phyloP scores from a whole-genome alignment of 2,888 invertebrate species.

The Tipula helvola region DNA sequence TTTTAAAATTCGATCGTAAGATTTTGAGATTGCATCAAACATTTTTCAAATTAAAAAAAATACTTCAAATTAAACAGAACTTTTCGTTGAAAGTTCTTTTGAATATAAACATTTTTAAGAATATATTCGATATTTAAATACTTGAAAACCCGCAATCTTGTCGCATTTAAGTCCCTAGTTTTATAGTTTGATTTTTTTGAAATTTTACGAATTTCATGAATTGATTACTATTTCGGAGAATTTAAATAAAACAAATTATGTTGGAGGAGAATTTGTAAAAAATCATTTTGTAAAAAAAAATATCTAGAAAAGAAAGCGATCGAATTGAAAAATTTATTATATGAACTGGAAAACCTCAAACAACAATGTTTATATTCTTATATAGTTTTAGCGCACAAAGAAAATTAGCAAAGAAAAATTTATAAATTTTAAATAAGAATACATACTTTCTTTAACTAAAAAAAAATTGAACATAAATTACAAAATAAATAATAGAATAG shows the following conservation, averaged over 20 bases:
- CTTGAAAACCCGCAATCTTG: too few species aligned
- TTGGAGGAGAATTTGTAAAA: too few species aligned
- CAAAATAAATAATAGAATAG: not conserved
- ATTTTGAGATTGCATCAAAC: not conserved
- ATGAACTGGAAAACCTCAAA: not conserved
- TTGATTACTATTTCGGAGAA: too few species aligned
- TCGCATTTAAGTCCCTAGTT: too few species aligned
- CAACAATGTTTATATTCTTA: not conserved
- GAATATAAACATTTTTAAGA: too few species aligned
- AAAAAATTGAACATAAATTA: not conserved
- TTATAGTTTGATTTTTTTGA: too few species aligned
- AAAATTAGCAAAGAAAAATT: not conserved
- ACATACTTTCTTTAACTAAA: not conserved
- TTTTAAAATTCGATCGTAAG: not conserved
- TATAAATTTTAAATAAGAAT: not conserved
- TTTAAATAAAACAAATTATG: too few species aligned
- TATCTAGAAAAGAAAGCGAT: not conserved
- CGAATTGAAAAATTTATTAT: not conserved
- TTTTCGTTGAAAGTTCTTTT: too few species aligned
- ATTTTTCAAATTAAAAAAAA: not conserved
- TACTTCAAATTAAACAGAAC: too few species aligned
- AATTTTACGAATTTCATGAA: too few species aligned
- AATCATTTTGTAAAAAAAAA: too few species aligned
- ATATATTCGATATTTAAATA: too few species aligned
- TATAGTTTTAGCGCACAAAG: not conserved